Base-by-base conservation (phyloP, 2,113 vertebrate genomes). In the Ellobius talpinus region DNA sequence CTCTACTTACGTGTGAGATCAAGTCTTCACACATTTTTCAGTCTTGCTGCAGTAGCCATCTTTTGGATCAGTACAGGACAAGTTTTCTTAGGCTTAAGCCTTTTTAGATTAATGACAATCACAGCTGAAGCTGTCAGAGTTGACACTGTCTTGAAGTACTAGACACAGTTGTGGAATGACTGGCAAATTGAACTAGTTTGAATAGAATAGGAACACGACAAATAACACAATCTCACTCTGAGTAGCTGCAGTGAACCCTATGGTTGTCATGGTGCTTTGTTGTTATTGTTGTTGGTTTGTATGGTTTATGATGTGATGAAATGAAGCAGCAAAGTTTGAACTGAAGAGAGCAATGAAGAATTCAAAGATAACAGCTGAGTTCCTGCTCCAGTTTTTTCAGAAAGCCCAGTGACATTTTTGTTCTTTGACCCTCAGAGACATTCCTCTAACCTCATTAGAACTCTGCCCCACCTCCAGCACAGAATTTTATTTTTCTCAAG, bases 211-310 rank as follows among this genome's bases (percentile, higher is more conserved):
- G 6, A 23, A 91, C 2, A 96, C 93, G 65, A n/a, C 33, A 92
- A 95, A 70, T 39, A 81, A 95, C 90, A 45, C 26, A 73, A 26
- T 93, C 93, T 77, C 26, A 77, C 21, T 90, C 45, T 77, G n/a
- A 42, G 39, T 93, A 42, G 7, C 31, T 88, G 24, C 21, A 68
- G 82, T 79, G 24, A 97, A 13, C 47, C n/a, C 7, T 70, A 61
- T 58, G 33, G 16, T 42, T 85, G 9, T 26, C 50, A 39, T 47
- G 24, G 24, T 72, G 12, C 17, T 50, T n/a, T 87, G 17, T 45
- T 72, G n/a, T 84, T 84, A 29, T 19, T 65, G 7, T 63, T 63
- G 26, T n/a, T 70, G 23, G 31, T 36, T 68, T 87, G 10, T 6
- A 11, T 50, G 66, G 86, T 89, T 88, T 85, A 85, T 91, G 50